A percentile compares a stretch with the other conserved stretches of the same genome.
phyloP scores from a whole-genome alignment of 1,140 invertebrate species.

The Drosophila sp. region DNA sequence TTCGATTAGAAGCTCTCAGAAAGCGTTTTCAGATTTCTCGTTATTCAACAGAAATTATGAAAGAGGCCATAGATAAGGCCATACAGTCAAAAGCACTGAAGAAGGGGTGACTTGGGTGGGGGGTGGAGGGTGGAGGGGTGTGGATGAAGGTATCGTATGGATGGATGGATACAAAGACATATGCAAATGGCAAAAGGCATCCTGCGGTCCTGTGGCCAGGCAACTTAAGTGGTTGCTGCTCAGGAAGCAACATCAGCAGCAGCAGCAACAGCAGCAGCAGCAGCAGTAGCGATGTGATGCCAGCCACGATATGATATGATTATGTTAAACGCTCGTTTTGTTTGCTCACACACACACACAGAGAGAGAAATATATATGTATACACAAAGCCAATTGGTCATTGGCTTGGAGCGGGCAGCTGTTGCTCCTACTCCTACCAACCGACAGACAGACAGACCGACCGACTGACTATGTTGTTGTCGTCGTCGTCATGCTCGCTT shows the following conservation, averaged over 20 bases:
- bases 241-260: slow-evolving; percentile 30
- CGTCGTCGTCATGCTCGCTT: slow-evolving; percentile 73
- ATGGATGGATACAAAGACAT: slow-evolving; percentile 41
- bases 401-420: slow-evolving; percentile 56
- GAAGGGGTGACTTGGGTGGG: not conserved
- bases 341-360: slow-evolving; percentile 61
- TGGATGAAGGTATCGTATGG: not conserved
- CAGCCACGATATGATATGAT: slow-evolving; percentile 78
- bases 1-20: slow-evolving; percentile 49
- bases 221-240: slow-evolving; percentile 75
- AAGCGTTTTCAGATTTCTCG: slow-evolving; percentile 55
- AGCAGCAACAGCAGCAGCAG: slow-evolving; percentile 33
- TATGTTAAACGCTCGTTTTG: slow-evolving; percentile 80
- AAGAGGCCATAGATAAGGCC: slow-evolving; percentile 71
- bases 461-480: slow-evolving; percentile 17
- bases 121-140: slow-evolving; percentile 21
- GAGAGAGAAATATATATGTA: slow-evolving; percentile 5
- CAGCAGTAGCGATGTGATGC: slow-evolving; percentile 68
- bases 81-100: slow-evolving; percentile 53
- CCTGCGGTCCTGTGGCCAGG: slow-evolving; percentile 47
- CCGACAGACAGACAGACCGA: not conserved
- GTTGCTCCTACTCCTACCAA: slow-evolving; percentile 28
- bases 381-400: slow-evolving; percentile 59
- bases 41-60: slow-evolving; percentile 57
- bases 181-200: slow-evolving; percentile 74